Evolutionary conservation across 2,797 vertebrate genomes (phyloP), one percentile per base, ranked within the genome.

Genomic region (Periparus ater): DNA sequence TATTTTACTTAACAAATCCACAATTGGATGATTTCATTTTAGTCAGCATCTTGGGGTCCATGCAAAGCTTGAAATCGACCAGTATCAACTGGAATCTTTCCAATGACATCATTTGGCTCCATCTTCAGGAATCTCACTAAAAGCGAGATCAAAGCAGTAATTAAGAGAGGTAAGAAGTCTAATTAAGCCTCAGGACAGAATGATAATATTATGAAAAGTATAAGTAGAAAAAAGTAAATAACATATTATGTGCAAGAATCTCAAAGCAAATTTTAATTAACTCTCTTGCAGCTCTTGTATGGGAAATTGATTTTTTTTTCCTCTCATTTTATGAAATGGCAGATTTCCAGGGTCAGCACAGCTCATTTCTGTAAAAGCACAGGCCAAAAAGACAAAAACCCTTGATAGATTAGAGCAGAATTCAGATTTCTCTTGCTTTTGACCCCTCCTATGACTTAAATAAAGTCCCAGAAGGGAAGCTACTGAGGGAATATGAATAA

Each of bases 221-320:
- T 71, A 89, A 92, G 72, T 38, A 74, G 73, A 5, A 89, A 93
- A 92, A 89, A 72, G 72, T 84, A 96, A 92, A 91, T 88, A 95
- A 92, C 54, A 58, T 76, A 81, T 57, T 88, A 87, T 22, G 54
- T 71, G 38, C 40, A 94, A 80, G 82, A 77, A 85, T 72, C 54
- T 93, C 75, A 61, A 67, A 81, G 70, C 50, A 89, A 92, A 92
- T 88, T 89, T 91, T 94, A 89, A 92, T 93, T 95, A 94, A 93
- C 47, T 92, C 18, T 92, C 68, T 36, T 89, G 34, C 51, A 91
- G 40, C 13, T 93, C 32, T 76, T 83, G 34, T 62, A 77, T 18
- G 17, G 51, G 55, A 95, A 89, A 93, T 79, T 48, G 75, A 94
- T 85, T 77, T 79, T 80, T 78, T 72, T 82, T 75, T 14, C 40